Evolutionary conservation across 2,113 vertebrate genomes (phyloP).

Genomic region (Phodopus roborovskii): DNA sequence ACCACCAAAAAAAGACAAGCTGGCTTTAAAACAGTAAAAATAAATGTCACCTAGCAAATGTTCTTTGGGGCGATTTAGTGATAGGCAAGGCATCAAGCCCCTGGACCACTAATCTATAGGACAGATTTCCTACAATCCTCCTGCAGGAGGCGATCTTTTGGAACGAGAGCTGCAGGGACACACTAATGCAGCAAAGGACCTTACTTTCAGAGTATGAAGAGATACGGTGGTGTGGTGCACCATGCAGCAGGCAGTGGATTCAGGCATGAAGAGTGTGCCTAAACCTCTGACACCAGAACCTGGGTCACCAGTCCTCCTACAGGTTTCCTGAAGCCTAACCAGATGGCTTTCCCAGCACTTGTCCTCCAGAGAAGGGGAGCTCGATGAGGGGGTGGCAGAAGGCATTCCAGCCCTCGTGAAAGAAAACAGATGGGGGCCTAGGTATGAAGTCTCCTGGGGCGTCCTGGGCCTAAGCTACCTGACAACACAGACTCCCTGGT

Average conservation of each 20-base stretch:
- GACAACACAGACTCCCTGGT: background rate
- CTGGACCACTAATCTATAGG: background rate
- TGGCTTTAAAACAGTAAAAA: background rate
- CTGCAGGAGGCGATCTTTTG: background rate
- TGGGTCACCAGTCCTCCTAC: background rate
- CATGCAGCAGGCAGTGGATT: accelerated
- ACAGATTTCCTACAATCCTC: background rate
- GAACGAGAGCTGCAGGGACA: background rate
- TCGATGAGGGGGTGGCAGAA: background rate
- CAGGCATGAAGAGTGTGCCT: background rate
- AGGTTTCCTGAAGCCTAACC: background rate
- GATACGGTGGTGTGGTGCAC: accelerated
- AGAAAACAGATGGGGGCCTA: background rate
- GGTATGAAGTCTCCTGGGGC: background rate
- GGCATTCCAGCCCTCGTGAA: background rate
- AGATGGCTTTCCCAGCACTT: background rate
- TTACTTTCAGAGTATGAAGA: background rate
- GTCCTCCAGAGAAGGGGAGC: background rate
- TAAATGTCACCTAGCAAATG: background rate
- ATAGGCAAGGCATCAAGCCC: background rate
- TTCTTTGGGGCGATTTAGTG: background rate
- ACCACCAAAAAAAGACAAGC: background rate
- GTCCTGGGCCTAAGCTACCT: background rate
- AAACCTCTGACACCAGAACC: accelerated
- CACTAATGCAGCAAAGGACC: background rate